Evolutionary conservation across 2,888 invertebrate species (phyloP), one percentile per base, ranked within the genome.

Genomic region (Philereme transversata): DNA sequence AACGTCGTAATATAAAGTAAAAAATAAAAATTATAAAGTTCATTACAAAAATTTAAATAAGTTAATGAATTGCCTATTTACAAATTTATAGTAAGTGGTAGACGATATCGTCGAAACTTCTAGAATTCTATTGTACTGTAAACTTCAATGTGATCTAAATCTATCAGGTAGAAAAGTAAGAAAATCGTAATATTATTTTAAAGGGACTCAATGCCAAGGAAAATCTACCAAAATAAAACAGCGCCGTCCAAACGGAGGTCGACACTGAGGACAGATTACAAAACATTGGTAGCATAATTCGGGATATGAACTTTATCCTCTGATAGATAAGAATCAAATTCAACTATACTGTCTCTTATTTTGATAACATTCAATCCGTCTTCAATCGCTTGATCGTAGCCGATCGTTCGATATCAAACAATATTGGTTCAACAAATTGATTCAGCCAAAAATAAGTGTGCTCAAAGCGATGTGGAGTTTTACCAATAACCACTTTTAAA

Each of bases 171-270:
- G 22, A 22, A 22, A 22, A 22, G 22, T 22, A 22, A 22, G 22
- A 22, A 22, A 22, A 22, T 22, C 22, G 22, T 22, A 22, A 1
- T 36, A 52, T 44, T 43, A 59, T 51, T 51, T 40, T 11, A 50
- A 46, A 54, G 38, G 63, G 51, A 22, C 53, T 45, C 67, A 69
- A 49, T 69, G 69, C 65, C 69, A 69, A 69, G 65, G 65, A 56
- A 69, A 64, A 57, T 41, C 50, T 64, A 63, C 61, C 63, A 62
- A 68, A 70, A 66, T 68, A 65, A 61, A 67, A 47, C 60, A 43
- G 57, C 51, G 45, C 53, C 49, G 59, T 57, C 64, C 58, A 64
- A 67, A 53, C 58, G 59, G 64, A 70, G 69, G 69, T 68, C 69
- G 61, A 46, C 51, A 9, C 55, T 56, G 49, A 57, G 53, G 52